phyloP scores from a whole-genome alignment of 2,113 vertebrate species.

The Rhizomys pruinosus region DNA sequence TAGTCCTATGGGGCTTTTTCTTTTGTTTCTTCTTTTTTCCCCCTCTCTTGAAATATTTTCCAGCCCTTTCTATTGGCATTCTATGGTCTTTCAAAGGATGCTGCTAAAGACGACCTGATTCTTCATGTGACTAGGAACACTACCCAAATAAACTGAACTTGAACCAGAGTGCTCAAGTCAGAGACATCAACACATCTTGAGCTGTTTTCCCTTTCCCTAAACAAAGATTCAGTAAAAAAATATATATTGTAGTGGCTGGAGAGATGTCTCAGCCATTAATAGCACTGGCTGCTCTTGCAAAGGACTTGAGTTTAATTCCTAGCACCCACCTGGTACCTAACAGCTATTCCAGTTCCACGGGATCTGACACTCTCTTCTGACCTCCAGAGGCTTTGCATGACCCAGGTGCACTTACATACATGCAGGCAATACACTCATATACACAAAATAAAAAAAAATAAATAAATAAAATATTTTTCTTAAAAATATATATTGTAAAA shows the following conservation, averaged over 20 bases:
- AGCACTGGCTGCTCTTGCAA: no score
- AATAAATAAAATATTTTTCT: neutral
- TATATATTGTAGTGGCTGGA: neutral
- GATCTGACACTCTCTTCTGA: no score
- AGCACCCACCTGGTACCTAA: no score
- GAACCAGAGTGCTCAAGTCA: constrained; percentile 21
- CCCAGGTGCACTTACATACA: no score
- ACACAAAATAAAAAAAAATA: no score
- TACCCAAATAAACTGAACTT: constrained; percentile 23
- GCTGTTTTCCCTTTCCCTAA: neutral
- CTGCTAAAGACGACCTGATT: constrained; percentile 52
- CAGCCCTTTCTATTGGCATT: constrained; percentile 24
- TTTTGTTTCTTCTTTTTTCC: constrained; percentile 53
- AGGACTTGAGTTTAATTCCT: no score
- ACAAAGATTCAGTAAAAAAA: no score
- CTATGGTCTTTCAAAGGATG: constrained; percentile 37
- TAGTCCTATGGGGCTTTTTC: neutral
- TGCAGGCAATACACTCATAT: no score
- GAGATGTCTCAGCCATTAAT: no score
- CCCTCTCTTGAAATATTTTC: neutral
- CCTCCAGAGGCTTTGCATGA: no score
- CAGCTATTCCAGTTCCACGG: no score
- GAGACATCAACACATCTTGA: constrained; percentile 5
- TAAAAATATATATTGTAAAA: neutral
- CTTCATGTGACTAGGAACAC: neutral